phyloP scores from a whole-genome alignment of 2,113 vertebrate species.

The Ceratotherium simum region DNA sequence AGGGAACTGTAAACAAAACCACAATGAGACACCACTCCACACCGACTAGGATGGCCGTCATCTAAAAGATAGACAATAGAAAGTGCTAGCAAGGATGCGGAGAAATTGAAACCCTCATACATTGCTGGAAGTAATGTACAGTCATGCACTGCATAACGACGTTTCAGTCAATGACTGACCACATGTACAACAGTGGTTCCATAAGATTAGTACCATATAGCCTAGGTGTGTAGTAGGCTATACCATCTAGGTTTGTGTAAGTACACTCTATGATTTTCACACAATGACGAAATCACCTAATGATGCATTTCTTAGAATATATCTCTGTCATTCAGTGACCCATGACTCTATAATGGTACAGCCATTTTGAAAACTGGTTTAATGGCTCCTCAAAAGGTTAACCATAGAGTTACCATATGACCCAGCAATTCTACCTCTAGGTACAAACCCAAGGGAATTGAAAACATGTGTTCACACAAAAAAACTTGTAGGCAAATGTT shows the following conservation, averaged over 20 bases:
- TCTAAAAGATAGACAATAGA: neutral
- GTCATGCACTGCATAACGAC: no score
- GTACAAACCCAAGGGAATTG: neutral
- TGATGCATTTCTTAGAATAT: no score
- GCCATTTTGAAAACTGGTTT: neutral
- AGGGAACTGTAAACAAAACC: neutral
- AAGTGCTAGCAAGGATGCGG: neutral
- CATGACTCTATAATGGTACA: neutral
- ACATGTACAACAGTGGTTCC: no score
- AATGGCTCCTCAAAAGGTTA: neutral
- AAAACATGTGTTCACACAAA: neutral
- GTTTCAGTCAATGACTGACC: no score
- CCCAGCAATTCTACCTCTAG: neutral
- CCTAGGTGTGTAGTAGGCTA: no score
- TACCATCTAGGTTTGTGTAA: no score
- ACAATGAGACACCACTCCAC: neutral
- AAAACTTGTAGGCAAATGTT: neutral
- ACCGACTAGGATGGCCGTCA: neutral
- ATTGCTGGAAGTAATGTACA: neutral
- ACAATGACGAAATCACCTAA: no score
- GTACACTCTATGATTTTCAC: no score
- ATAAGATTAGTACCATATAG: no score
- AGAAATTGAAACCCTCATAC: neutral
- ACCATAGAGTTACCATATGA: neutral
- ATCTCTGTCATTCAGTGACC: no score